Conservation (phyloP, 2,797 vertebrate genomes). For the Hapalemur alaotrensis region DNA sequence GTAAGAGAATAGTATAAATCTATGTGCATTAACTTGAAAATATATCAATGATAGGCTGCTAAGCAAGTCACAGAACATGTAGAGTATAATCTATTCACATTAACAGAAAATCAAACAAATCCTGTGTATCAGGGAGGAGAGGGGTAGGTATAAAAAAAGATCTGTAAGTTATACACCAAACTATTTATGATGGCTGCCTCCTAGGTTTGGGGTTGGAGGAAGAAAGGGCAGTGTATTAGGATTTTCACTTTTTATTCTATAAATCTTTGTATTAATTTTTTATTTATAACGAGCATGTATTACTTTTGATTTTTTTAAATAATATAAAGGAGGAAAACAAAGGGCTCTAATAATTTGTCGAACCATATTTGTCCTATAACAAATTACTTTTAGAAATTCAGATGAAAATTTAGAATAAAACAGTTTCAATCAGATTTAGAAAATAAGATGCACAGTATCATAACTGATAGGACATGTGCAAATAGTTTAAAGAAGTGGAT, state of each 20-base stretch:
- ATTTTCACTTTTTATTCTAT: conserved; percentile 8
- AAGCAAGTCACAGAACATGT: not conserved
- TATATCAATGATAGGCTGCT: not conserved
- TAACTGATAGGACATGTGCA: not conserved
- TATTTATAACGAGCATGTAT: not conserved
- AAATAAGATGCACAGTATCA: not conserved
- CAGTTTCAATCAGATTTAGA: not conserved
- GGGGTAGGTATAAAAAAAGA: not conserved
- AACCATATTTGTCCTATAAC: not conserved
- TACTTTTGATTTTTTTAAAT: not conserved
- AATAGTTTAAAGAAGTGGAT: not conserved
- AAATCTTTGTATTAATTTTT: not conserved
- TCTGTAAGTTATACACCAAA: not conserved
- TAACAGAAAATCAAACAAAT: not conserved
- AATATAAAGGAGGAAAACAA: not conserved
- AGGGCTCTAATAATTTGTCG: not conserved
- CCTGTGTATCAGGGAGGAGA: not conserved
- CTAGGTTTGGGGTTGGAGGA: not conserved
- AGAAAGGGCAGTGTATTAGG: not conserved
- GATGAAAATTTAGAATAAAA: conserved; percentile 30
- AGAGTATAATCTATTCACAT: not conserved
- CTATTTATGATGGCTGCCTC: not conserved
- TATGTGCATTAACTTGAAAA: not conserved
- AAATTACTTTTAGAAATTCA: conserved; percentile 32
- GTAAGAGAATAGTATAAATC: not conserved